These are phyloP conservation scores for Drosophila monieri DNA, from an alignment of 2,888 invertebrate species.

Conservation along the genomic window DNA sequence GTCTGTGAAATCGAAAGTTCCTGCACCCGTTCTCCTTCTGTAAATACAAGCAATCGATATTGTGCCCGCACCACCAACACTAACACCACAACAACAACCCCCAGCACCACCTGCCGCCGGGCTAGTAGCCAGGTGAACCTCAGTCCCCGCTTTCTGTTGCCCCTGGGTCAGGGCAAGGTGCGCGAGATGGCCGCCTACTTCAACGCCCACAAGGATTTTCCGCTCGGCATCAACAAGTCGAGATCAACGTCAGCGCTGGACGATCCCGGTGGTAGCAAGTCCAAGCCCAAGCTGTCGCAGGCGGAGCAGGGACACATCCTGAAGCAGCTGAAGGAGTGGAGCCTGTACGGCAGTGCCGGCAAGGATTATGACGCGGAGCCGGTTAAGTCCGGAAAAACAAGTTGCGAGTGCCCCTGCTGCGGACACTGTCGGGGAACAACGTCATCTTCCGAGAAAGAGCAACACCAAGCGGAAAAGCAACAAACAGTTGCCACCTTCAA, in stretches of 20 bases:
- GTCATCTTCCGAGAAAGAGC: constrained; percentile 2
- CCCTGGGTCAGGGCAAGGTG: constrained; percentile 87
- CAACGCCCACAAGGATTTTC: constrained; percentile 80
- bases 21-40: constrained; percentile 68
- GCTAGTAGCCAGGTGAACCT: constrained; percentile 64
- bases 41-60: constrained; percentile 76
- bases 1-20: constrained; percentile 76
- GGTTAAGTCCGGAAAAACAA: constrained; percentile 21
- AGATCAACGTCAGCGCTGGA: constrained; percentile 75
- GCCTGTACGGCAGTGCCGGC: constrained; percentile 80
- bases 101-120: constrained; percentile 26
- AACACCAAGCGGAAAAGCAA: constrained; percentile 31
- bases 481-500: constrained; percentile 51
- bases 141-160: constrained; percentile 58
- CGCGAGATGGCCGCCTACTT: constrained; percentile 89
- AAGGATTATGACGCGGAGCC: constrained; percentile 70
- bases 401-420: constrained; percentile 79
- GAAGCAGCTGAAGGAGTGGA: constrained; percentile 83
- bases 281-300: constrained; percentile 57
- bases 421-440: constrained; percentile 62
- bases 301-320: constrained; percentile 79
- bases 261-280: constrained; percentile 39
- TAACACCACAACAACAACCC: constrained; percentile 23
- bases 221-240: constrained; percentile 48
- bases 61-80: constrained; percentile 62